Percentiles rank a stretch among this genome's conserved stretches.
Conservation (phyloP, 2,888 invertebrate species). For the Andrena trimmerana region DNA sequence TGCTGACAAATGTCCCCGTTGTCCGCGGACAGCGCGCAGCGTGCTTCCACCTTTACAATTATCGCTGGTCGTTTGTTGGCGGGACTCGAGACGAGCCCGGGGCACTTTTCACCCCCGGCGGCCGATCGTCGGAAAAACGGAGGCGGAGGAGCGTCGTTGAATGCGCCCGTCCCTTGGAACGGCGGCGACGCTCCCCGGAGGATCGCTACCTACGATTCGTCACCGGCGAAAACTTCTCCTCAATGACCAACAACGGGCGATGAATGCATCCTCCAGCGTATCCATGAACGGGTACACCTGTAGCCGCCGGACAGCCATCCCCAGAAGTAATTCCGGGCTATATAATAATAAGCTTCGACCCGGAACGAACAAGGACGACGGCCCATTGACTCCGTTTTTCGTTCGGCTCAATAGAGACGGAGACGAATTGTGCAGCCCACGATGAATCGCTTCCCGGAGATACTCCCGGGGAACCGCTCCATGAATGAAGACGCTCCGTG, state of each 20-base stretch:
- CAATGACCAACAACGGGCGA: conserved; percentile 64
- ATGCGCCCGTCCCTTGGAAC: conserved; percentile 38
- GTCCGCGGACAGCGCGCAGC: conserved; percentile 53
- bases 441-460: conserved; percentile 54
- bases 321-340: conserved; percentile 53
- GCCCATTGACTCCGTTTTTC: conserved; percentile 67
- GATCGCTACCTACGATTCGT: conserved; percentile 65
- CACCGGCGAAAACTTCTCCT: conserved; percentile 68
- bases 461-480: conserved; percentile 22
- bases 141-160: conserved; percentile 25
- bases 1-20: conserved; percentile 73
- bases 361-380: conserved; percentile 62
- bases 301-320: conserved; percentile 30
- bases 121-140: conserved; percentile 16
- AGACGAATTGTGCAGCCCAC: conserved; percentile 58
- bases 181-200: conserved; percentile 36
- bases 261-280: conserved; percentile 50
- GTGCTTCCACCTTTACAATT: conserved; percentile 57
- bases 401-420: conserved; percentile 49
- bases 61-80: conserved; percentile 42
- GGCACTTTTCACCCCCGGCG: conserved; percentile 43
- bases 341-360: conserved; percentile 60
- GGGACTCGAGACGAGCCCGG: conserved; percentile 37
- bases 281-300: conserved; percentile 68
- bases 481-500: conserved; percentile 60